Percentiles rank a stretch among this genome's conserved stretches.
phyloP scores from a whole-genome alignment of 2,797 vertebrate species.

The Discoglossus pictus region DNA sequence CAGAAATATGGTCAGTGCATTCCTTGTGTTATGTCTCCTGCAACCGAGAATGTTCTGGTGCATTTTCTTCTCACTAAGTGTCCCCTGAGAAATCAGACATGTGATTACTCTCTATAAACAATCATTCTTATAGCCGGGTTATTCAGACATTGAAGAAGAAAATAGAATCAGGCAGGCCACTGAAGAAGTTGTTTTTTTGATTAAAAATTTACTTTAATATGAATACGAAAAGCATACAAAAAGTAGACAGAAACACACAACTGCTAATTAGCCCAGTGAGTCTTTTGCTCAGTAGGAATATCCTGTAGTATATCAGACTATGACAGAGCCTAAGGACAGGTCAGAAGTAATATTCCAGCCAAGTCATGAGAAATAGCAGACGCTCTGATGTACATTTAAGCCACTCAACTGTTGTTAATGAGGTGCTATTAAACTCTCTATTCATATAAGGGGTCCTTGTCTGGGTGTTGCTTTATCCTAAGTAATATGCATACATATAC shows the following conservation, averaged over 20 bases:
- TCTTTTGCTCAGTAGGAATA: too few species aligned
- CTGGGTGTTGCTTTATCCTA: too few species aligned
- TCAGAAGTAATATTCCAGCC: too few species aligned
- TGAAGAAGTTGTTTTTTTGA: constrained; percentile 27
- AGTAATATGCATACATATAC: too few species aligned
- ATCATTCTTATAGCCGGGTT: constrained; percentile 14
- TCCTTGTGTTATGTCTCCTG: constrained; percentile 58
- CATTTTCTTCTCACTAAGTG: constrained; percentile 53
- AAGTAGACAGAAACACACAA: constrained; percentile 18
- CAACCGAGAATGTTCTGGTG: constrained; percentile 55
- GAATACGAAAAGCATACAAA: constrained; percentile 18
- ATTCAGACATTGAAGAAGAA: constrained; percentile 15
- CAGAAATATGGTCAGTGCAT: constrained; percentile 55
- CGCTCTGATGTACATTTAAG: too few species aligned
- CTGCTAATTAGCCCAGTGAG: constrained; percentile 21
- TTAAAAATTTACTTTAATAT: constrained; percentile 14
- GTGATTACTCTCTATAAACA: constrained; percentile 41
- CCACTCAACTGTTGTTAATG: too few species aligned
- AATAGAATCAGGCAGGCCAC: constrained; percentile 25
- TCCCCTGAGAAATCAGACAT: constrained; percentile 56
- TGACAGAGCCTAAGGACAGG: too few species aligned
- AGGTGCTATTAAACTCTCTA: too few species aligned
- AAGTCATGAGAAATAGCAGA: too few species aligned
- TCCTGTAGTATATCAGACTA: too few species aligned
- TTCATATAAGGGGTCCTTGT: too few species aligned